Conservation (phyloP, 1,140 invertebrate genomes). For the Anoplophora glabripennis region DNA sequence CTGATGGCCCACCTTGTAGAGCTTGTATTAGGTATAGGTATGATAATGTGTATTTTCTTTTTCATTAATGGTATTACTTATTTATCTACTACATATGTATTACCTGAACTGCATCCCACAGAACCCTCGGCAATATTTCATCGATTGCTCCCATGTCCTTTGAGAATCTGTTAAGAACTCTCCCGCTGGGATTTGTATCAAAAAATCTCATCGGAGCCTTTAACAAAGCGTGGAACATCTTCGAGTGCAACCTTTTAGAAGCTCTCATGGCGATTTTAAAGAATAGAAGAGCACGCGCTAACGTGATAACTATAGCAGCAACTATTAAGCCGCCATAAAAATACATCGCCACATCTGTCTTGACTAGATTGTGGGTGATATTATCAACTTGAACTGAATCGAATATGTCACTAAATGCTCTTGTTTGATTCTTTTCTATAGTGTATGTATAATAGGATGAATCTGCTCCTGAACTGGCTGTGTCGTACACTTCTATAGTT, state of each 20-base stretch:
- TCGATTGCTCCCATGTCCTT: conserved; percentile 81
- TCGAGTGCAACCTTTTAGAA: conserved; percentile 74
- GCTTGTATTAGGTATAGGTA: too few species aligned
- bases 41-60: too few species aligned
- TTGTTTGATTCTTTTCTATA: neutral
- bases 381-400: conserved; percentile 20
- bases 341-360: conserved; percentile 40
- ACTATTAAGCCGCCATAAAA: conserved; percentile 48
- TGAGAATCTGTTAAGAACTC: conserved; percentile 77
- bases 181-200: conserved; percentile 72
- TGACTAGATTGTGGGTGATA: conserved; percentile 21
- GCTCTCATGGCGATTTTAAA: conserved; percentile 76
- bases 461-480: neutral
- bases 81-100: neutral
- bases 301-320: conserved; percentile 44
- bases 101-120: conserved; percentile 64
- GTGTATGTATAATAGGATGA: neutral
- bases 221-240: conserved; percentile 58
- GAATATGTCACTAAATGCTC: conserved; percentile 9
- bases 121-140: conserved; percentile 68
- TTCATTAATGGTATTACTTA: too few species aligned
- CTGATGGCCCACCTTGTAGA: too few species aligned
- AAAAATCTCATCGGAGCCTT: conserved; percentile 74
- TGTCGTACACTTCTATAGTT: too few species aligned
- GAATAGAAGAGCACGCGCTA: conserved; percentile 61